Percentiles rank a stretch among this genome's conserved stretches.
These are phyloP conservation scores for Phyllopteryx taeniolatus DNA, from an alignment of 2,113 vertebrate genomes.

Conservation along the genomic window DNA sequence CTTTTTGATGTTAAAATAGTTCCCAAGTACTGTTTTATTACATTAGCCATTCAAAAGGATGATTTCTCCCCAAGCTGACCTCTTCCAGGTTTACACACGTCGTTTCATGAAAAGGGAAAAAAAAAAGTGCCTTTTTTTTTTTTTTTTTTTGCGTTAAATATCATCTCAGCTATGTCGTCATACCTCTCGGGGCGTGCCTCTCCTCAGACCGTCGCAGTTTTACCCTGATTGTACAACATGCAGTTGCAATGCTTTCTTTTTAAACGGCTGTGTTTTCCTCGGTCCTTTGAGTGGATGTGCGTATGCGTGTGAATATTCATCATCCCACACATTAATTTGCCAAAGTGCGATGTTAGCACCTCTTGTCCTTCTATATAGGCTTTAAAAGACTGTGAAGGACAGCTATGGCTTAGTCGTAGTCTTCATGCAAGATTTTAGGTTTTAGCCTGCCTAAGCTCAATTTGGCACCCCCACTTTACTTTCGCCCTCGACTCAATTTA, in stretches of 20 bases:
- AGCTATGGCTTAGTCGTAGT: conserved; percentile 28
- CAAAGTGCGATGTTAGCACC: conserved; percentile 53
- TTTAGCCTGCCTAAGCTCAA: conserved; percentile 4
- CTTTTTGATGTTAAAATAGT: conserved; percentile 18
- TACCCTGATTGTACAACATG: conserved; percentile 71
- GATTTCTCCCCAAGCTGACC: conserved; percentile 57
- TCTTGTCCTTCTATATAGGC: conserved; percentile 50
- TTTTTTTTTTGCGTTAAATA: conserved; percentile 46
- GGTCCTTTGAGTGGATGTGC: conserved; percentile 13
- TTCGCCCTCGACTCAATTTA: conserved; percentile 26
- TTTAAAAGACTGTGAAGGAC: conserved; percentile 65
- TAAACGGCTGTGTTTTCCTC: conserved; percentile 42
- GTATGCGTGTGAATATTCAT: conserved; percentile 20
- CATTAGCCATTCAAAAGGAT: conserved; percentile 31
- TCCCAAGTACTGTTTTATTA: conserved; percentile 14
- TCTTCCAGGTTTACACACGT: conserved; percentile 67
- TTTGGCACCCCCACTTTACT: conserved; percentile 16
- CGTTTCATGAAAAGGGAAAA: conserved; percentile 71
- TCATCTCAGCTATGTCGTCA: conserved; percentile 60
- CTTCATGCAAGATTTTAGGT: conserved; percentile 22
- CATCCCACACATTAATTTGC: conserved; percentile 18
- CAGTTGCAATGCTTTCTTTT: conserved; percentile 51
- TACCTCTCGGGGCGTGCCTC: conserved; percentile 26
- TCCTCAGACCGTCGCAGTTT: conserved; percentile 40
- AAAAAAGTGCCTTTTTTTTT: conserved; percentile 73